Evolutionary conservation across 2,113 vertebrate species (phyloP), one percentile per base, ranked within the genome.

Genomic region (Hylia prasina): DNA sequence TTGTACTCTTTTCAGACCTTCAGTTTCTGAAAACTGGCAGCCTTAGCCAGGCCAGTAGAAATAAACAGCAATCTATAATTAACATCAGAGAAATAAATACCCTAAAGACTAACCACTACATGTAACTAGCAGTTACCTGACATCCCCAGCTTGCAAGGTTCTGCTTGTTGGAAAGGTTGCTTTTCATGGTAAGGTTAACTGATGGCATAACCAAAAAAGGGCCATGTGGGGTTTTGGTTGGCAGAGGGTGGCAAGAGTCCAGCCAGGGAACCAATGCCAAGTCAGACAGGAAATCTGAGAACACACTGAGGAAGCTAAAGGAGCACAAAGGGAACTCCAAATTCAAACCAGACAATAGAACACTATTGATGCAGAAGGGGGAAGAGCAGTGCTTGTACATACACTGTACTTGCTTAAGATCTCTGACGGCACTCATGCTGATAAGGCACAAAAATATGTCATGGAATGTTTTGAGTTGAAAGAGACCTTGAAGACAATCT

Each of bases 291-390:
- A 94, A 94, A 91, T 56, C 1, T 94, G 78, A 95, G 81, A 96
- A 61, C 37, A 33, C 4, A 3, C 5, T 84, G 79, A 93, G 91
- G 81, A 89, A 95, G 40, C 6, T 65, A 35, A 54, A 84, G 50
- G 63, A 89, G 33, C 50, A 76, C 4, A 4, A 72, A 54, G 37
- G 23, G 89, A 89, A 21, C 53, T 50, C 40, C 68, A 94, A 57
- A 91, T 79, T 84, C 47, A 79, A 87, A 61, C 6, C 73, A 85
- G 61, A 82, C 93, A 94, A 85, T 54, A 87, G 53, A 42, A 82
- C 27, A n/a, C 39, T 56, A 40, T 48, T 87, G 45, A 63, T 63
- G 54, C 50, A 89, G 37, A 78, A 81, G 9, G 1, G 8, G 27
- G 6, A 66, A 28, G 35, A 45, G 0, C 27, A 33, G 14, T 82